Evolutionary conservation across 1,140 invertebrate genomes (phyloP), one percentile per base, ranked within the genome.

Genomic region (Aricia agestis): DNA sequence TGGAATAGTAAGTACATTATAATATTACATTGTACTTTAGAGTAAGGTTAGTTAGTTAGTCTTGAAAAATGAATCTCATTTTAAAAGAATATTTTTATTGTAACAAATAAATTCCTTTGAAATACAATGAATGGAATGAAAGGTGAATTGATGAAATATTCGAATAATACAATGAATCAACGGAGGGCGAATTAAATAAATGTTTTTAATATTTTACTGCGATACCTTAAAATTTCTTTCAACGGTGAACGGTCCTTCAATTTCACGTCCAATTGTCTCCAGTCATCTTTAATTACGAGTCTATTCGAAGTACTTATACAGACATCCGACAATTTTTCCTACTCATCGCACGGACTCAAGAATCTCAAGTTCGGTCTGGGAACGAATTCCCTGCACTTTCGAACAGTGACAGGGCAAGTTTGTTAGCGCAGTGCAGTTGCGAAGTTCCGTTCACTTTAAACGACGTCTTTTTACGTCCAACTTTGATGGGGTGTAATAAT

Each of bases 401-500:
- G 17, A 71, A 71, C 70, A 71, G 65, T 72, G 68, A 77, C 73
- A 72, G 71, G 68, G 71, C 67, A 74, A 74, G 71, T 77, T 77
- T 74, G 73, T 71, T 74, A 72, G 75, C 75, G 45, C 63, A 59
- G 68, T 74, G 71, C 73, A 76, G 70, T 76, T 74, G 15, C 36
- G 52, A 76, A 76, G 71, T 76, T 74, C 72, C 75, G 71, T 76
- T 71, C 71, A 41, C 57, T 74, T 72, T 72, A 76, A 76, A 72
- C 72, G 75, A 72, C 52, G 69, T 72, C 75, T 73, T 74, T 75
- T 76, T 72, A 74, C 69, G 69, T 74, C 69, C 36, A 74, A 76
- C 68, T 76, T 76, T 76, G 70, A 74, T 76, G 70, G 68, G 68
- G 72, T 73, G 72, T 74, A 72, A 75, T 73, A 73, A 76, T 71